Base-by-base conservation (phyloP, 1,140 invertebrate species). In the Stegodyphus mimosarum region DNA sequence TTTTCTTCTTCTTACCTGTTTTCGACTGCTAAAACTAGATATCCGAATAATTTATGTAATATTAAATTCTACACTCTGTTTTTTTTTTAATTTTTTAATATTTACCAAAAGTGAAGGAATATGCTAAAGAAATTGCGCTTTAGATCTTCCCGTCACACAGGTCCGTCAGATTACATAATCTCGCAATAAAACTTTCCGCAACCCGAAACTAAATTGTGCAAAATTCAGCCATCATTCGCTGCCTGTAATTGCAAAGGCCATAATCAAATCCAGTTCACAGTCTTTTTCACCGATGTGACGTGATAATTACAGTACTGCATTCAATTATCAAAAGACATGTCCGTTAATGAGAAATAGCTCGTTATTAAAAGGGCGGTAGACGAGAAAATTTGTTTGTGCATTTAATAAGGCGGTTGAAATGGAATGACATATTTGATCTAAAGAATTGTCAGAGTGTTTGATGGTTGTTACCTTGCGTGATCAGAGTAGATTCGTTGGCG, bases 361-460 rank as follows among this genome's bases (percentile, higher is more conserved):
- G 48, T 73, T 53, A 83, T 83, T 64, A 67, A 74, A 17, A 64
- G 80, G 80, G 71, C 80, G 60, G 80, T 53, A 66, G 70, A 83
- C 71, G 63, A 66, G 55, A 67, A 74, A 83, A 83, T 74, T 67
- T 83, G 71, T 83, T 83, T 83, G 80, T 83, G 80, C 80, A 64
- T 74, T 83, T 83, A 83, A 83, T 74, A 73, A 83, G 80, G 49
- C 11, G 55, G 51, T 83, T 74, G 55, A 50, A 74, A 73, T 66
- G 80, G 52, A 48, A 52, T 83, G 80, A 74, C 80, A 83, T 74
- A 83, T 83, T 83, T 83, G 70, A 74, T 74, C 63, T 33, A 13
- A 49, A 66, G 60, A 74, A 53, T 63, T 73, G 60, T 74, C 55
- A 83, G 17, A 64, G 11, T 67, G 50, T 53, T 48, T 15, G 71